Evolutionary conservation across 1,140 invertebrate species (phyloP).

Genomic region (Hydropsyche tenuis): DNA sequence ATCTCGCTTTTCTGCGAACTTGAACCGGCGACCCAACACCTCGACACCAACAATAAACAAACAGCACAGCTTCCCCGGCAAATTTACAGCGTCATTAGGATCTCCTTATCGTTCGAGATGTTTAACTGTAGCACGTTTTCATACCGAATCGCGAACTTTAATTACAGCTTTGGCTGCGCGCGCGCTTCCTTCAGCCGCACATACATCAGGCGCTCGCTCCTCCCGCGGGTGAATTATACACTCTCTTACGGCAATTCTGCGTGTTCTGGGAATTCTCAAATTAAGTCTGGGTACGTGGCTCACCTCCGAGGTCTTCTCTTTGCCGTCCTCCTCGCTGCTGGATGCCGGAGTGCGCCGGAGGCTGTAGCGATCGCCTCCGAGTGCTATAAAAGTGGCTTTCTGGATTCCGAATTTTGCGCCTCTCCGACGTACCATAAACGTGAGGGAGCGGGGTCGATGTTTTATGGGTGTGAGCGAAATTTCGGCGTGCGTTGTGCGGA

Average conservation of each 20-base stretch:
- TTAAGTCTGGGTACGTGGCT: constrained; percentile 16
- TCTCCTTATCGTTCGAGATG: background rate
- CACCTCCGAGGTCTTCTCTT: background rate
- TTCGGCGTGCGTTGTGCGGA: no score
- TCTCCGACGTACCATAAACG: background rate
- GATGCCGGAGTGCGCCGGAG: background rate
- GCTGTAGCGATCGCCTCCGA: constrained; percentile 12
- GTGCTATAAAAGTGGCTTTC: background rate
- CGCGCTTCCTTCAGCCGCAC: constrained; percentile 11
- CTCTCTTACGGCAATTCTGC: constrained; percentile 18
- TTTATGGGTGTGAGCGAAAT: no score
- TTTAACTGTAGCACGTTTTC: background rate
- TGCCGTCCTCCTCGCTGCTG: background rate
- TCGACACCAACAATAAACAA: no score
- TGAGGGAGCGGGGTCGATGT: no score
- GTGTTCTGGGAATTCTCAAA: constrained; percentile 31
- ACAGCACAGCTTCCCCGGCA: background rate
- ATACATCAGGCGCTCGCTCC: constrained; percentile 3
- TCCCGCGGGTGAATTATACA: constrained; percentile 8
- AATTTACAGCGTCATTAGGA: constrained; percentile 22
- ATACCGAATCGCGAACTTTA: constrained; percentile 11
- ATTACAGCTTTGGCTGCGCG: constrained; percentile 1
- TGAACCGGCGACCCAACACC: no score
- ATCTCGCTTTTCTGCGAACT: no score
- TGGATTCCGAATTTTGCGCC: background rate